Base-by-base conservation (phyloP, 2,888 invertebrate genomes). In the Pherbina coryleti region DNA sequence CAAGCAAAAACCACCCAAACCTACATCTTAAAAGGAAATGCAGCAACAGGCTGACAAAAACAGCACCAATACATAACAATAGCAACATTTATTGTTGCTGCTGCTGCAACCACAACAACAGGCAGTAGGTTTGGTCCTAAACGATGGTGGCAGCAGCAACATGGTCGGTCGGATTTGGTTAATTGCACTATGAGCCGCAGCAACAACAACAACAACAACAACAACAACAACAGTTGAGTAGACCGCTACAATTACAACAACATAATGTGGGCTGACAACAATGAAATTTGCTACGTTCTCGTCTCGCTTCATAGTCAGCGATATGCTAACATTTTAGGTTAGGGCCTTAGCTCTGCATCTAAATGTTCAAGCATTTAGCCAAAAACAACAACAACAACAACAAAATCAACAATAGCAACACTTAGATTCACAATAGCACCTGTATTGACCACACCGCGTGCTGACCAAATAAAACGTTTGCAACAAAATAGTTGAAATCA, bases 401-500 rank as follows among this genome's bases (percentile, higher is more conserved):
- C 70, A 79, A 44, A n/a, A n/a, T n/a, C n/a, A n/a, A n/a, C 62
- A 76, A 77, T 70, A 81, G 69, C 79, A 74, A 71, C 76, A 80
- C 73, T 75, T 67, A 70, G 31, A 76, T 67, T 44, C 77, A 67
- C 55, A 78, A 75, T 69, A 72, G 70, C 76, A 80, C 55, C 67
- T 69, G 69, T 69, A 28, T 51, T 9, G 17, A 28, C 69, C 69
- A 51, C 69, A 22, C 67, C 44, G 44, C 22, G 22, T 55, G 67
- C 19, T 67, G 67, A 44, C 67, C 67, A 67, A 67, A 37, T 67
- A 67, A 67, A 67, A 67, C 49, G 37, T 67, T 44, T 22, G 49
- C 69, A 49, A 64, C 34, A 55, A 19, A 83, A 80, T 76, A 81
- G 79, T 44, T 80, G 78, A 79, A 78, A 80, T 79, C 79, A 79